These are phyloP conservation scores for Noctua fimbriata DNA, from an alignment of 2,888 invertebrate genomes.

Conservation along the genomic window DNA sequence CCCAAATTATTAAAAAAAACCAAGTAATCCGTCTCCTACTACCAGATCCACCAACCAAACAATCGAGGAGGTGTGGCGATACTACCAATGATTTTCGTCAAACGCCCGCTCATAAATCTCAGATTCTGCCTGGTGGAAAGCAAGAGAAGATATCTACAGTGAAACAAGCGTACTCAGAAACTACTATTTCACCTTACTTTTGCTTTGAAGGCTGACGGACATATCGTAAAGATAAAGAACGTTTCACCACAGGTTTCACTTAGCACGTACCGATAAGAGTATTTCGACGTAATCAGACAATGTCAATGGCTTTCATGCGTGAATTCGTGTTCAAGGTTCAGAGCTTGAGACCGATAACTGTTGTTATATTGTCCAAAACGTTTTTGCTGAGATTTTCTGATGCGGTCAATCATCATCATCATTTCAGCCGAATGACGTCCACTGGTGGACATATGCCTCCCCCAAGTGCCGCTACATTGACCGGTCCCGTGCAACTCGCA, in stretches of 20 bases:
- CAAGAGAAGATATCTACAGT: background rate
- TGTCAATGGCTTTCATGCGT: slow-evolving; percentile 46
- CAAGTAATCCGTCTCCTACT: background rate
- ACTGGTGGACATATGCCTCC: no score
- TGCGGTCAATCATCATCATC: slow-evolving; percentile 31
- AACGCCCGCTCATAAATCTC: background rate
- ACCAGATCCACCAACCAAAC: background rate
- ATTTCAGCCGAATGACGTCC: no score
- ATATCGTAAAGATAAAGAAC: slow-evolving; percentile 28
- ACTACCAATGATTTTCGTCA: background rate
- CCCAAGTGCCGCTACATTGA: no score
- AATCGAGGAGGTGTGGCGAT: background rate
- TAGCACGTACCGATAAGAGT: slow-evolving; percentile 55
- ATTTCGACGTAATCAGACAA: slow-evolving; percentile 39
- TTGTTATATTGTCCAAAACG: background rate
- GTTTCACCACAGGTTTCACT: background rate
- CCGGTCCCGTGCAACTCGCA: no score
- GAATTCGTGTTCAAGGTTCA: slow-evolving; percentile 27
- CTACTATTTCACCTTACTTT: background rate
- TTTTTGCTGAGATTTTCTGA: slow-evolving; percentile 7
- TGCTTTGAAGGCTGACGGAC: background rate
- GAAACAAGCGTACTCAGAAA: background rate
- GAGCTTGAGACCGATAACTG: background rate
- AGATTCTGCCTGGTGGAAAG: background rate
- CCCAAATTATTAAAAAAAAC: background rate